Base-by-base conservation (phyloP, 2,113 vertebrate genomes). In the Chinchilla lanigera region DNA sequence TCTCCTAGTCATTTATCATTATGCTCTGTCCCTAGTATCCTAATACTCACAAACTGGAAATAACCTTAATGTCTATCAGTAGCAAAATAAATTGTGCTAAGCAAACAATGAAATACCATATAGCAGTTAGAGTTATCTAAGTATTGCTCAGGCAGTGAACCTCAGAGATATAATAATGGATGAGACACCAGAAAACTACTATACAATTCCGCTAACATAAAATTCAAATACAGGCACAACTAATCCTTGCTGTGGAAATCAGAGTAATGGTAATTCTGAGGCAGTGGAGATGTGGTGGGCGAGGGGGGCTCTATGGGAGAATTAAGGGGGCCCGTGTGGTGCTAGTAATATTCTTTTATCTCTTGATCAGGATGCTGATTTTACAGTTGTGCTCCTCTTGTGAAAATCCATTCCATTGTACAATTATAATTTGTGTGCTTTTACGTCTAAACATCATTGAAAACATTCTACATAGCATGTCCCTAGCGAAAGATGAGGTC, bases 321-420 rank as follows among this genome's bases (percentile, higher is more conserved):
- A 35, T 4, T 3, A n/a, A 5, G 14, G 26, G 2, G 17, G 5
- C 2, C n/a, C n/a, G n/a, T 1, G 4, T 28, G 67, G 2, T 71
- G 56, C 91, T 71, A 22, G 58, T 19, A 67, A 17, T 61, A 30
- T 60, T 90, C 50, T 71, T 92, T 33, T 50, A 54, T 63, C 80
- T 86, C 71, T 56, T 71, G 50, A 54, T 60, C 44, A 56, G 38
- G 24, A n/a, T n/a, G 28, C 69, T 96, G 50, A 78, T 5, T 10
- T n/a, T 41, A 50, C 22, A 20, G 13, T 3, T 22, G 13, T 24
- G 8, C 52, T 92, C 14, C 58, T 56, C 80, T 54, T 78, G 58
- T 82, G 82, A 84, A 86, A 58, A 86, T 28, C 8, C 24, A 61
- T 47, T 86, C 80, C 3, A 5, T 33, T 35, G 9, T 73, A 7